phyloP scores from a whole-genome alignment of 1,140 invertebrate genomes.

The Protaetia brevitarsis region DNA sequence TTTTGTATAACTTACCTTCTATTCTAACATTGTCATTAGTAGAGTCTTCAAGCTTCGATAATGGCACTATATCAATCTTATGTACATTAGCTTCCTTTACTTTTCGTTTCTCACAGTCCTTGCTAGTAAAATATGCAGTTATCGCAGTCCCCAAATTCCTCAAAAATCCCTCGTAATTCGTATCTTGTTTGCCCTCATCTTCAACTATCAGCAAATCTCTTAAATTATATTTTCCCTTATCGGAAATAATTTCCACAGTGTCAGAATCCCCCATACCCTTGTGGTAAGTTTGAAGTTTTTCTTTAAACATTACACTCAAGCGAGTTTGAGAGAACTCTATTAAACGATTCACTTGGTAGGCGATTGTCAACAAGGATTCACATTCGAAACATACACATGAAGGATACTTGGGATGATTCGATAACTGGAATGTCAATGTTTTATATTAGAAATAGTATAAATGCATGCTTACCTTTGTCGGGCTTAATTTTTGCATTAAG shows the following conservation, averaged over 20 bases:
- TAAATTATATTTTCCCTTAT: slow-evolving; percentile 27
- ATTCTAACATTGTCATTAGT: neutral
- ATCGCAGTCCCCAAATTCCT: slow-evolving; percentile 34
- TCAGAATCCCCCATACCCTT: neutral
- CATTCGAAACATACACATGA: slow-evolving; percentile 30
- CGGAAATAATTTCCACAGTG: slow-evolving; percentile 31
- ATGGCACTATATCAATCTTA: neutral
- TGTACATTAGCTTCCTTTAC: neutral
- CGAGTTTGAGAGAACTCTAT: slow-evolving; percentile 25
- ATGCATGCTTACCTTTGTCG: slow-evolving; percentile 20
- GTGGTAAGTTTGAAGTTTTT: neutral
- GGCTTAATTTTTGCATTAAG: slow-evolving; percentile 24
- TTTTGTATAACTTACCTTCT: neutral
- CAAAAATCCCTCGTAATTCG: slow-evolving; percentile 32
- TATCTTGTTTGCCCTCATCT: slow-evolving; percentile 21
- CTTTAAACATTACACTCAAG: slow-evolving; percentile 11
- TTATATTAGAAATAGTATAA: neutral
- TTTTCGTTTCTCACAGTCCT: neutral
- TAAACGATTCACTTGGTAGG: slow-evolving; percentile 29
- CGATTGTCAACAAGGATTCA: slow-evolving; percentile 28
- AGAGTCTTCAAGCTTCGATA: neutral
- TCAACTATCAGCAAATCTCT: slow-evolving; percentile 33
- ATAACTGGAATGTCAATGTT: slow-evolving; percentile 12
- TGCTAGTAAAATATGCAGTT: slow-evolving; percentile 28
- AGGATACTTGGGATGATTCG: slow-evolving; percentile 26